Percentiles rank a stretch among this genome's conserved stretches.
Conservation (phyloP, 2,797 vertebrate species). For the Astyanax mexicanus region DNA sequence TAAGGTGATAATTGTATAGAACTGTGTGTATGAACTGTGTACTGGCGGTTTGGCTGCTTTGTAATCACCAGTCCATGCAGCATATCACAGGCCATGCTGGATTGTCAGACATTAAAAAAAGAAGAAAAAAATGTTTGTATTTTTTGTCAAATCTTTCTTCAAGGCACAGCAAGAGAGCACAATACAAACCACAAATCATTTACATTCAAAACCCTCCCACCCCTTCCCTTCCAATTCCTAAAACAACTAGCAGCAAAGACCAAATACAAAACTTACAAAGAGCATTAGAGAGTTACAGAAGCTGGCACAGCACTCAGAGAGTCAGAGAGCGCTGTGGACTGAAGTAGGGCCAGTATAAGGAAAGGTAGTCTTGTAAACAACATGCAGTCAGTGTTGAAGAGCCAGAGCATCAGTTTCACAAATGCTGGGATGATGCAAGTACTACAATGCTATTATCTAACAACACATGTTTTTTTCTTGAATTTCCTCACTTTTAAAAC, state of each 20-base stretch:
- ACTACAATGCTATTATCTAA: constrained; percentile 22
- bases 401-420: background rate
- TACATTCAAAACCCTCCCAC: constrained; percentile 68
- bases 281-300: constrained; percentile 43
- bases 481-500: background rate
- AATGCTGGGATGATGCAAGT: background rate
- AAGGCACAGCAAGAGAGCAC: constrained; percentile 81
- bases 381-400: constrained; percentile 19
- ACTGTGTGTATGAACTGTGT: background rate
- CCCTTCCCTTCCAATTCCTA: constrained; percentile 12
- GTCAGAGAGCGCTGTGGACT: constrained; percentile 39
- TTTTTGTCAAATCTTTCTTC: constrained; percentile 64
- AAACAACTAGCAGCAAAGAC: constrained; percentile 46
- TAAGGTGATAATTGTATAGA: constrained; percentile 8
- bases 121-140: constrained; percentile 31
- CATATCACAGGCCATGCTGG: constrained; percentile 83
- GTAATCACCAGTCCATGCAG: constrained; percentile 75
- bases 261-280: constrained; percentile 59
- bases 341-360: constrained; percentile 11
- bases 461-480: background rate
- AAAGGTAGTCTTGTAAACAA: constrained; percentile 1
- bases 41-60: constrained; percentile 44
- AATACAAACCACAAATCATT: constrained; percentile 62
- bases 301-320: constrained; percentile 41
- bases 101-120: constrained; percentile 75